Evolutionary conservation across 2,113 vertebrate genomes (phyloP).

Genomic region (Accipiter cooperii): DNA sequence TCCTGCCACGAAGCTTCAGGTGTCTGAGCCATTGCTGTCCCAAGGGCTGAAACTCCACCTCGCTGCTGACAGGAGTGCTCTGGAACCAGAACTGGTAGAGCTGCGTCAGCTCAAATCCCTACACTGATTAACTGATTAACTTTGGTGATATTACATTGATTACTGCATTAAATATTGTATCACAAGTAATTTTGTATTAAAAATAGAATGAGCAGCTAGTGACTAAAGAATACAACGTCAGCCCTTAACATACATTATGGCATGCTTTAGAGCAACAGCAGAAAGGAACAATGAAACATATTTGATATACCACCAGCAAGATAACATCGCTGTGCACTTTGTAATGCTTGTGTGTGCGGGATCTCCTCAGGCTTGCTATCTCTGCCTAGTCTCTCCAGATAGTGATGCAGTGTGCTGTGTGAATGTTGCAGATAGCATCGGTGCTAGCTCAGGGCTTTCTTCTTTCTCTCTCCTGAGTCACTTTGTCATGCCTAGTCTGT

Average conservation of each 20-base stretch:
- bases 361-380: not conserved
- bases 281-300: not conserved
- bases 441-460: not conserved
- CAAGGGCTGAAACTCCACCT: accelerated
- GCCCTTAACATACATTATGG: accelerated
- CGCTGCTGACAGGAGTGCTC: not conserved
- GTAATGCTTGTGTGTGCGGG: not conserved
- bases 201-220: not conserved
- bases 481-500: not conserved
- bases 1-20: not conserved
- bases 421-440: not conserved
- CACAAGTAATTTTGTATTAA: not conserved
- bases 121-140: not conserved
- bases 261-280: not conserved
- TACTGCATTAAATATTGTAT: not conserved
- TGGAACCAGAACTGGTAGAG: not conserved
- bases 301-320: not conserved
- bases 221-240: not conserved
- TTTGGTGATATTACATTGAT: not conserved
- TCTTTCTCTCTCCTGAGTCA: not conserved
- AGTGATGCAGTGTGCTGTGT: not conserved
- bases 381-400: not conserved
- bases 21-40: not conserved
- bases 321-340: not conserved
- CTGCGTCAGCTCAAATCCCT: not conserved